Evolutionary conservation across 92 coral and sea anemone species (phyloP).

Genomic region (Epizoanthus ramosus): DNA sequence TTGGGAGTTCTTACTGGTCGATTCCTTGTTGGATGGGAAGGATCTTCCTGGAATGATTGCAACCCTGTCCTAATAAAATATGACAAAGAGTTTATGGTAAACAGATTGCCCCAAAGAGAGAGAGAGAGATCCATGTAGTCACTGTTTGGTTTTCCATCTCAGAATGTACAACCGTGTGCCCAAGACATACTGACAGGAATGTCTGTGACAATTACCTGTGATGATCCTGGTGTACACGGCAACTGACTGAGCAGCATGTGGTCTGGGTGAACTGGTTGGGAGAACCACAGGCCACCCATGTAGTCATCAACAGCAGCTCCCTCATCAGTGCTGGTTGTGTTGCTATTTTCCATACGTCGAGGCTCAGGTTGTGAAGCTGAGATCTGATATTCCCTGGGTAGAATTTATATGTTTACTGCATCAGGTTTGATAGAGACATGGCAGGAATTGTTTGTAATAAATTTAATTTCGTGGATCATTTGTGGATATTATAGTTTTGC

Average conservation of each 20-base stretch:
- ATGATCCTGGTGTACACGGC: slow-evolving; percentile 85
- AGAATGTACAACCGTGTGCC: too few relatives aligned
- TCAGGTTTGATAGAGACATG: not conserved
- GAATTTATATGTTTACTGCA: not conserved
- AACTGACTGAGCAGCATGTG: slow-evolving; percentile 95
- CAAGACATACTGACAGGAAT: too few relatives aligned
- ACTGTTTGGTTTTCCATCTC: too few relatives aligned
- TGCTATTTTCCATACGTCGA: slow-evolving; percentile 82
- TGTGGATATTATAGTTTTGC: too few relatives aligned
- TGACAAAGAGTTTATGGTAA: too few relatives aligned
- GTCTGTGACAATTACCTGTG: slow-evolving; percentile 63
- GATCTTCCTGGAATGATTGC: too few relatives aligned
- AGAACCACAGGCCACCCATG: slow-evolving; percentile 77
- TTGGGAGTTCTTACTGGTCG: too few relatives aligned
- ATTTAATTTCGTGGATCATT: too few relatives aligned
- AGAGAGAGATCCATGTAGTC: too few relatives aligned
- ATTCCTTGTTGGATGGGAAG: too few relatives aligned
- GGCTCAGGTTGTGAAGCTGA: slow-evolving; percentile 96
- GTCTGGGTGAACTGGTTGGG: slow-evolving; percentile 95
- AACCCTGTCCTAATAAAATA: too few relatives aligned
- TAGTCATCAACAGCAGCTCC: slow-evolving; percentile 50
- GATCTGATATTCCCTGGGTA: slow-evolving; percentile 52
- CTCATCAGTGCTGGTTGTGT: slow-evolving; percentile 54
- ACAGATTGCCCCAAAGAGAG: too few relatives aligned
- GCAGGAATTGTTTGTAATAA: not conserved